These are phyloP conservation scores for Caenorhabditis sp. DNA, from an alignment of 2,888 invertebrate species.

Conservation along the genomic window DNA sequence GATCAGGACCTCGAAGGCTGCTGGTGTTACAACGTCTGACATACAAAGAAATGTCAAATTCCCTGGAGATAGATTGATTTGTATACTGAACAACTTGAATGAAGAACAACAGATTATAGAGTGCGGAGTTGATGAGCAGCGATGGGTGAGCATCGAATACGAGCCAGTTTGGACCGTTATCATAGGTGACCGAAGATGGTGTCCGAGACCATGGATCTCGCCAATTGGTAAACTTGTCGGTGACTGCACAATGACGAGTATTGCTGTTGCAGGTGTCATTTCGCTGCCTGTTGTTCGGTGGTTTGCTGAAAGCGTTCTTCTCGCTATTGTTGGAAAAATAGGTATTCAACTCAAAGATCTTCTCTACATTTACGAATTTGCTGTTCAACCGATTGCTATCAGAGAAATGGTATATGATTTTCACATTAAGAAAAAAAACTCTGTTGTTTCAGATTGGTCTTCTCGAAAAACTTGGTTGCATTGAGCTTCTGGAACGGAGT, in stretches of 20 bases:
- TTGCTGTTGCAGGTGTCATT: conserved; percentile 25
- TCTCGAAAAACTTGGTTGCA: conserved; percentile 68
- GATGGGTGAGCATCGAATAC: conserved; percentile 71
- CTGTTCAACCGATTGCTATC: conserved; percentile 74
- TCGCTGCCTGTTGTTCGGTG: conserved; percentile 72
- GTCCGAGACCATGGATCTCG: conserved; percentile 77
- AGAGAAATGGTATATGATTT: conserved; percentile 69
- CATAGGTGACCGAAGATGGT: conserved; percentile 45
- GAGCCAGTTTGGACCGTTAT: conserved; percentile 73
- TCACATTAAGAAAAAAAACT: no score
- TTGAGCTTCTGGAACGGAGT: conserved; percentile 48
- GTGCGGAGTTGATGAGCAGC: conserved; percentile 73
- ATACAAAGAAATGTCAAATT: background rate
- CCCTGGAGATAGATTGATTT: background rate
- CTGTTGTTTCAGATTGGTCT: conserved; percentile 56
- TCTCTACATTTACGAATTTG: conserved; percentile 72
- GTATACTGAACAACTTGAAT: conserved; percentile 12
- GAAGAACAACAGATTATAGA: conserved; percentile 16
- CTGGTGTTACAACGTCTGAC: conserved; percentile 12
- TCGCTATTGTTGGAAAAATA: conserved; percentile 72
- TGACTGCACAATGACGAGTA: conserved; percentile 22
- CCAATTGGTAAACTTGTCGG: conserved; percentile 64
- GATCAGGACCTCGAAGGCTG: conserved; percentile 12
- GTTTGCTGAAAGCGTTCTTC: conserved; percentile 79
- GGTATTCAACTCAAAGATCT: conserved; percentile 74